phyloP scores from a whole-genome alignment of 2,888 invertebrate genomes.

The Emmelina monodactyla region DNA sequence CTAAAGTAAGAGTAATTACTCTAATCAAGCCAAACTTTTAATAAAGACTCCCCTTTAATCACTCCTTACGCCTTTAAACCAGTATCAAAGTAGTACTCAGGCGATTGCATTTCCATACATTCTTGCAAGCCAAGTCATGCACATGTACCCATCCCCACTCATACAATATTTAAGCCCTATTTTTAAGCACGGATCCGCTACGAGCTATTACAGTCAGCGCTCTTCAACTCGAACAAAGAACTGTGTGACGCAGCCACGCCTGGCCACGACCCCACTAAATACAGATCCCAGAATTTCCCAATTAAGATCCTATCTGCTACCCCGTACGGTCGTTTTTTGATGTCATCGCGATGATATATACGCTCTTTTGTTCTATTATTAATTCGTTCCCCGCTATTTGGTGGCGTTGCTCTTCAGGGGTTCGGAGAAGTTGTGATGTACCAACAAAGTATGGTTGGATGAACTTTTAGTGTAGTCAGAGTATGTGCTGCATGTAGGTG shows the following conservation, averaged over 20 bases:
- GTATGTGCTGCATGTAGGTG: too few species aligned
- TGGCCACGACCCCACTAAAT: slow-evolving; percentile 39
- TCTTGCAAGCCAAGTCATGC: too few species aligned
- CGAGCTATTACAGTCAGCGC: slow-evolving; percentile 64
- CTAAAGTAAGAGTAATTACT: too few species aligned
- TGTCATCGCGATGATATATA: slow-evolving; percentile 28
- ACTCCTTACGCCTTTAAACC: too few species aligned
- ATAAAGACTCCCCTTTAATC: too few species aligned
- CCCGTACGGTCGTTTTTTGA: slow-evolving; percentile 41
- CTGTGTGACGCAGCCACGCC: slow-evolving; percentile 46
- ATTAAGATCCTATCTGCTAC: slow-evolving; percentile 52
- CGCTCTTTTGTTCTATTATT: slow-evolving; percentile 52
- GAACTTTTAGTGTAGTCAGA: not conserved
- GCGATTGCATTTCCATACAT: too few species aligned
- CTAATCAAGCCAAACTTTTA: too few species aligned
- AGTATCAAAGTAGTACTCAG: too few species aligned
- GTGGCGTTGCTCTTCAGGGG: slow-evolving; percentile 50
- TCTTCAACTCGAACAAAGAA: slow-evolving; percentile 62
- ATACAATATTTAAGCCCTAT: slow-evolving; percentile 61
- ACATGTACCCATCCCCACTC: too few species aligned
- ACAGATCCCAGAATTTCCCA: slow-evolving; percentile 31
- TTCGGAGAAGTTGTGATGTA: not conserved
- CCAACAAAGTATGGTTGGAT: not conserved
- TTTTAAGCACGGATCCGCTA: slow-evolving; percentile 58
- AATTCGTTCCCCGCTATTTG: slow-evolving; percentile 58